A percentile compares a stretch with the other conserved stretches of the same genome.
Conservation (phyloP, 2,113 vertebrate species). For the Seriola quinqueradiata region DNA sequence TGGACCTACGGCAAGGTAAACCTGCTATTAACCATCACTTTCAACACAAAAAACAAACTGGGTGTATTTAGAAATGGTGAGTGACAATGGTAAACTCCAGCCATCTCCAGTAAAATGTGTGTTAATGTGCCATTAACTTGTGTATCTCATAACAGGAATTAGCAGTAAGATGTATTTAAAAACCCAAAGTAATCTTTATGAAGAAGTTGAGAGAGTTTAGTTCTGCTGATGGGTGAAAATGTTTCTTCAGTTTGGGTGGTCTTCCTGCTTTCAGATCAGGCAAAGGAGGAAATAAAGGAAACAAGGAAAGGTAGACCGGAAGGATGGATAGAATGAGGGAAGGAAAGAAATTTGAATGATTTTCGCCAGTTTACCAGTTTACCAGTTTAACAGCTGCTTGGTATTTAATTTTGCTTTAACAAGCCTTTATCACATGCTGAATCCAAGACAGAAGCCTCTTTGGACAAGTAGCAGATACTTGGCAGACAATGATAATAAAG, state of each 20-base stretch:
- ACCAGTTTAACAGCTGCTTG: conserved; percentile 68
- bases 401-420: conserved; percentile 53
- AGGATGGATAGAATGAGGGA: too few relatives aligned
- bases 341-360: background rate
- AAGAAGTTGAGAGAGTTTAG: background rate
- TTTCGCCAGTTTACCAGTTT: background rate
- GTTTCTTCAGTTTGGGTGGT: too few relatives aligned
- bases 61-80: background rate
- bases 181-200: too few relatives aligned
- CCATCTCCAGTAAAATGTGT: conserved; percentile 3
- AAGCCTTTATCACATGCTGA: conserved; percentile 49
- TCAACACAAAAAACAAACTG: background rate
- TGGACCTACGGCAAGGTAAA: conserved; percentile 97
- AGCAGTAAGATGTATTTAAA: too few relatives aligned
- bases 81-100: background rate
- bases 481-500: conserved; percentile 27
- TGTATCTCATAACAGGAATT: background rate
- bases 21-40: background rate
- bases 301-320: too few relatives aligned
- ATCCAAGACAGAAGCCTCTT: conserved; percentile 20
- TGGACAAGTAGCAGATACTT: conserved; percentile 18
- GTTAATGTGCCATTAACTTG: conserved; percentile 28
- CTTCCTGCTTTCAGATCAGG: too few relatives aligned
- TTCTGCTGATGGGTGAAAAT: too few relatives aligned
- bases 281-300: too few relatives aligned